Base-by-base conservation (phyloP, 2,888 invertebrate genomes). In the Rotaria magnacalcarata region DNA sequence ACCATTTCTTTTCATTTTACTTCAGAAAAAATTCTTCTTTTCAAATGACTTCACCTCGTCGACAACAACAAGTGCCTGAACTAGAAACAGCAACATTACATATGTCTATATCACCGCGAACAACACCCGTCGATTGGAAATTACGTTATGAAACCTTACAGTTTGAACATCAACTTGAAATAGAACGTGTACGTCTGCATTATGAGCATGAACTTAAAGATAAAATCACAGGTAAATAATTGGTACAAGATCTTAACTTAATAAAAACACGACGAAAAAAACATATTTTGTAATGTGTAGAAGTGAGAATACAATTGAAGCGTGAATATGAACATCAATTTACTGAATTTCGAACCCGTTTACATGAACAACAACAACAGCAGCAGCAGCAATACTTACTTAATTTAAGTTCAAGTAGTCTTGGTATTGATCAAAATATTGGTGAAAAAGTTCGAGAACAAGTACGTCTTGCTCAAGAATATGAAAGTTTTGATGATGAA, bases 381-480 rank as follows among this genome's bases (percentile, higher is more conserved):
- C 67, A 74, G 5, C 67, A 74, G 41, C 74, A 74, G 41, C 34
- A 34, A 34, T 34, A 34, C 34, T 7, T 24, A 47, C 21, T 47
- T 47, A 47, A 47, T 43, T 14, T 80, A n/a, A 47, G 43, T 47
- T n/a, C 43, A 14, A 80, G 80, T 80, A 80, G 47, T n/a, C 47
- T 80, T 24, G 47, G 24, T n/a, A 5, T 47, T 8, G 80, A 80
- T n/a, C 21, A 47, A 2, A 80, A 24, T 19, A 47, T 47, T 14
- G 80, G 47, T 47, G 80, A 80, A 41, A 47, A 80, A 80, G 47
- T 80, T 47, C 43, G 43, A 10, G 80, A 80, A 47, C 80, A 80
- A 47, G 11, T 80, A 47, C 80, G 80, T 80, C 24, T 80, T 4
- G 80, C 80, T 4, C 47, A 80, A 47, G 47, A 80, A 80, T 24